Evolutionary conservation across 2,888 invertebrate species (phyloP), one percentile per base, ranked within the genome.

Genomic region (Cenopis cana): DNA sequence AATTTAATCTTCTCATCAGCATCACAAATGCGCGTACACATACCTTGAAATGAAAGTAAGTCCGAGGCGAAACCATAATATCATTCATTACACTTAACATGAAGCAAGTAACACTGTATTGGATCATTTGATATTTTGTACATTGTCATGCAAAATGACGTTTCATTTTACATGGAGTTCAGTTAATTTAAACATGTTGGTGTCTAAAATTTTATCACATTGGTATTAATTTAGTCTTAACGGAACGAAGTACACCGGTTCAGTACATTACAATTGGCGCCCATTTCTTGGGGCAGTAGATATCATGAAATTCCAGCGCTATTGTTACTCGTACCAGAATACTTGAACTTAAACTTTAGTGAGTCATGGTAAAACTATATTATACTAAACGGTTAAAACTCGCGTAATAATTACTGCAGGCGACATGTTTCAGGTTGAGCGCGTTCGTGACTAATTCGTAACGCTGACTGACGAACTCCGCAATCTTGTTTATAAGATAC

Each of bases 1-100:
- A 75, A 68, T 62, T 72, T 73, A 75, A 73, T 75, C 72, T 79
- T 76, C 76, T 77, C 74, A 78, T 77, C 76, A 78, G 77, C 74
- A 78, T 77, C 76, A 78, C 64, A 78, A 76, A 76, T 74, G 67
- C 71, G 54, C 60, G 54, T 57, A 36, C 49, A 59, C 49, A 50
- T 36, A 66, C 50, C 62, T 52, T 20, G 14, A 9, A 68, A 52
- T 20, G 14, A 9, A 68, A 52, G 9, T 62, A 69, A 62, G 55
- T 56, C 36, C 20, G 24, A 54, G 54, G 52, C 20, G 36, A 38
- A 36, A 54, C 38, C 52, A 64, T 54, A 64, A 24, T 64, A 38
- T 38, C 20, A 64, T 54, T 54, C 36, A 38, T 33, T 64, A 64
- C 52, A 64, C 52, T 64, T 64, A 64, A 52, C 24, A 20, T 38